Percentiles rank a stretch among this genome's conserved stretches.
These are phyloP conservation scores for Acrobasis consociella DNA, from an alignment of 2,888 invertebrate species.

Conservation along the genomic window DNA sequence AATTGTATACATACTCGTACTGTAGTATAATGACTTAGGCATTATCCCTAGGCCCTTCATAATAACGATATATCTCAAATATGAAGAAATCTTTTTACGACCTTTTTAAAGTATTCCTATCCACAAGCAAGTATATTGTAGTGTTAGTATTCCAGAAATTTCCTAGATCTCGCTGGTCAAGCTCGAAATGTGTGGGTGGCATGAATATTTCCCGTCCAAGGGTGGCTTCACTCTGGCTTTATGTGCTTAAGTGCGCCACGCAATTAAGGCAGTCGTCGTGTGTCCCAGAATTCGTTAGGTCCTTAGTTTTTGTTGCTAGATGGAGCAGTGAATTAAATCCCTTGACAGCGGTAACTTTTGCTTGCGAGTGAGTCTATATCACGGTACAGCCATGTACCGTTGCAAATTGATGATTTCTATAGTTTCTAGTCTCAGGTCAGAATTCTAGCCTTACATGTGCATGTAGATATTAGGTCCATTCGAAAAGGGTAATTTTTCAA, in stretches of 20 bases:
- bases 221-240: conserved; percentile 14
- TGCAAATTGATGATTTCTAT: too few relatives aligned
- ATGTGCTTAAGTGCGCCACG: conserved; percentile 21
- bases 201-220: conserved; percentile 19
- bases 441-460: too few relatives aligned
- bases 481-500: too few relatives aligned
- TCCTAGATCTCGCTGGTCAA: conserved; percentile 45
- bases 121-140: neutral
- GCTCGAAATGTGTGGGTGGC: conserved; percentile 30
- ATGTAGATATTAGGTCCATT: too few relatives aligned
- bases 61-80: too few relatives aligned
- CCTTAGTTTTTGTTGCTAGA: conserved; percentile 9
- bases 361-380: too few relatives aligned
- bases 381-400: too few relatives aligned
- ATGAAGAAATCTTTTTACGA: neutral
- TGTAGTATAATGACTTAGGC: too few relatives aligned
- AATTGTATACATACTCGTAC: too few relatives aligned
- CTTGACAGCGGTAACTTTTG: neutral
- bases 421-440: too few relatives aligned
- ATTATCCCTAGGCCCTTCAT: too few relatives aligned
- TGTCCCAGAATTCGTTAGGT: conserved; percentile 16
- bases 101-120: neutral
- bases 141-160: conserved; percentile 1
- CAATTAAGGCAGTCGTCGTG: conserved; percentile 19
- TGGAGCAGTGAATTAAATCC: neutral